Conservation (phyloP, 1,140 invertebrate species). For the Caenorhabditis brenneri region DNA sequence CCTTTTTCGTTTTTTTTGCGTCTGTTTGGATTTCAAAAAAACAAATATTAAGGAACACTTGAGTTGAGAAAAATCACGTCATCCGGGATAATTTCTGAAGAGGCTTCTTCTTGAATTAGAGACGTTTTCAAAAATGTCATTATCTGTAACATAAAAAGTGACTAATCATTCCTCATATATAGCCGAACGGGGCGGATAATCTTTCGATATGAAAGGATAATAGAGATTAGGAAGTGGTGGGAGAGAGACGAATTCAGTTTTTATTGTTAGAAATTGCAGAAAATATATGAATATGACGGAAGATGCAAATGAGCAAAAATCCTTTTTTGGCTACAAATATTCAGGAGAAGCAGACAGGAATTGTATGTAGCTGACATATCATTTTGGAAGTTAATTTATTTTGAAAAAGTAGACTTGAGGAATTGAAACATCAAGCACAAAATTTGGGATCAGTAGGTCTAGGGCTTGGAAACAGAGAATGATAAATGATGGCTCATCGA, state of each 20-base stretch:
- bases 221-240: background rate
- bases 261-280: background rate
- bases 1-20: no score
- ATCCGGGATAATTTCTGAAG: background rate
- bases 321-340: no score
- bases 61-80: background rate
- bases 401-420: no score
- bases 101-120: no score
- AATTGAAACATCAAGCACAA: no score
- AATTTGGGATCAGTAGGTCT: no score
- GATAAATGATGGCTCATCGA: no score
- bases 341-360: background rate
- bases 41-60: background rate
- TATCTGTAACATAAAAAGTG: background rate
- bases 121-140: background rate
- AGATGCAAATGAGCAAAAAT: background rate
- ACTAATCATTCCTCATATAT: conserved; percentile 11
- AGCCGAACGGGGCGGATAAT: background rate
- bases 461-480: no score
- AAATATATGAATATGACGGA: conserved; percentile 5
- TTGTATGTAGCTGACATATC: no score
- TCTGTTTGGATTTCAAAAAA: background rate
- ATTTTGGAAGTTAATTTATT: no score
- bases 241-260: background rate
- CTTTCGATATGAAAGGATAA: background rate